Percentiles rank a stretch among this genome's conserved stretches.
Conservation (phyloP, 2,113 vertebrate species). For the Lampris megalopsis region DNA sequence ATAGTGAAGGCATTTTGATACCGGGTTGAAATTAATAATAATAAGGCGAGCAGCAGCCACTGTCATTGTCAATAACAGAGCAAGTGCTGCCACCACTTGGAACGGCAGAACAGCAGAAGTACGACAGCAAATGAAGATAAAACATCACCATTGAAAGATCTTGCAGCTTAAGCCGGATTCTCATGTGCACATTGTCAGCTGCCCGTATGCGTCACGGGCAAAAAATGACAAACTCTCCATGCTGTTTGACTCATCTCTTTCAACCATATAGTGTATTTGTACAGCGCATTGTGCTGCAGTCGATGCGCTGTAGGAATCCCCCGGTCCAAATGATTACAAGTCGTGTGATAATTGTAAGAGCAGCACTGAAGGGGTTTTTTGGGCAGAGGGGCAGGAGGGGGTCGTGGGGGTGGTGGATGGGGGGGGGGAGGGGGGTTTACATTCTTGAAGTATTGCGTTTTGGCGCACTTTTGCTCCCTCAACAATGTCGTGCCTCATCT, state of each 20-base stretch:
- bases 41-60: too few relatives aligned
- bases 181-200: too few relatives aligned
- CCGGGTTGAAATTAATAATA: too few relatives aligned
- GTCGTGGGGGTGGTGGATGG: not conserved
- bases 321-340: constrained; percentile 20
- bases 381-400: constrained; percentile 3
- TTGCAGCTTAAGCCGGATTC: too few relatives aligned
- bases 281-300: not conserved
- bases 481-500: constrained; percentile 69
- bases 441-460: constrained; percentile 71
- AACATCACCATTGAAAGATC: too few relatives aligned
- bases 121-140: too few relatives aligned
- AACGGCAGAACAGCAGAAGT: too few relatives aligned
- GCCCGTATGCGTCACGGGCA: not conserved
- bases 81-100: too few relatives aligned
- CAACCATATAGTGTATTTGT: too few relatives aligned
- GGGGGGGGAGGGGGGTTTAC: constrained; percentile 32
- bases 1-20: too few relatives aligned
- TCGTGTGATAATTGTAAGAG: constrained; percentile 54
- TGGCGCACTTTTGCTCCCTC: constrained; percentile 63
- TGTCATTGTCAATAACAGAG: too few relatives aligned
- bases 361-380: constrained; percentile 15
- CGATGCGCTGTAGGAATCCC: not conserved
- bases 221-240: not conserved
- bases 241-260: not conserved